Conservation (phyloP, 2,888 invertebrate genomes). For the Leptinotarsa haldemani region DNA sequence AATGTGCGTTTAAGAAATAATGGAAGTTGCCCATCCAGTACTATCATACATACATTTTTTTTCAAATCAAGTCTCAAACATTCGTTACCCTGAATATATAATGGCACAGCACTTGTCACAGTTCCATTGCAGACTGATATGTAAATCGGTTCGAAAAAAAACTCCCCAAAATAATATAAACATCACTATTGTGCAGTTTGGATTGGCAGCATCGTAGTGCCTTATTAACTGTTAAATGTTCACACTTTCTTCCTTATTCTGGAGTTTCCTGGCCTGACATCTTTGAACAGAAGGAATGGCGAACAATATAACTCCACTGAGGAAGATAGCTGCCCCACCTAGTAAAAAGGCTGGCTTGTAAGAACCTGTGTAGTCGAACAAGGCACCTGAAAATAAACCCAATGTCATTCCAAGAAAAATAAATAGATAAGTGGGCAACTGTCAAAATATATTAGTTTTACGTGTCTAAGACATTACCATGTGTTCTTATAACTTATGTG, state of each 20-base stretch:
- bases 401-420: slow-evolving; percentile 31
- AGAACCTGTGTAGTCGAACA: slow-evolving; percentile 81
- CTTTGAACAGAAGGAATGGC: slow-evolving; percentile 80
- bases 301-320: slow-evolving; percentile 91
- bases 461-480: too few species aligned
- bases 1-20: slow-evolving; percentile 12
- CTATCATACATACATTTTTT: background rate
- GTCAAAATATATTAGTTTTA: too few species aligned
- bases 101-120: slow-evolving; percentile 11
- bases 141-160: slow-evolving; percentile 7
- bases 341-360: slow-evolving; percentile 91
- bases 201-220: background rate
- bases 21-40: background rate
- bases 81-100: background rate
- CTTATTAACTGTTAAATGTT: slow-evolving; percentile 58
- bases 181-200: background rate
- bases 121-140: slow-evolving; percentile 11
- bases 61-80: background rate
- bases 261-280: slow-evolving; percentile 56
- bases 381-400: slow-evolving; percentile 74
- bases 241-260: slow-evolving; percentile 35
- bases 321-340: slow-evolving; percentile 85
- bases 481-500: too few species aligned
- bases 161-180: background rate
- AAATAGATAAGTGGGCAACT: background rate